These are phyloP conservation scores for Caenorhabditis afra DNA, from an alignment of 2,888 invertebrate species.

Conservation along the genomic window DNA sequence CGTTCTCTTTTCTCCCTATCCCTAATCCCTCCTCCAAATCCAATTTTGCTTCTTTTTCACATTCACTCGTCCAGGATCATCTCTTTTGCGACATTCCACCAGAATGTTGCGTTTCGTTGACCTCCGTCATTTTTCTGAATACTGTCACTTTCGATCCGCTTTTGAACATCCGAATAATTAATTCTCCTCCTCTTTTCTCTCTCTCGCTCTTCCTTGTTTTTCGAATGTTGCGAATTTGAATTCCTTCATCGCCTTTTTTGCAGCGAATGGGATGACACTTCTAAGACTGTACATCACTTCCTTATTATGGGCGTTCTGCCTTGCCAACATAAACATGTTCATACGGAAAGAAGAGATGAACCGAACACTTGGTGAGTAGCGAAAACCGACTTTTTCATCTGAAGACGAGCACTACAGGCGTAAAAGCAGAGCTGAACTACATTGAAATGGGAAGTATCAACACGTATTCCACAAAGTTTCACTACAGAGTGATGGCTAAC, in stretches of 20 bases:
- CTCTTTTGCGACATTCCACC: background rate
- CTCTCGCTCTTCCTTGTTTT: slow-evolving; percentile 3
- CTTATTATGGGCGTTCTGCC: slow-evolving; percentile 26
- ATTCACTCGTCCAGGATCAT: background rate
- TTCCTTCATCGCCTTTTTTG: background rate
- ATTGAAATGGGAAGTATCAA: slow-evolving; percentile 76
- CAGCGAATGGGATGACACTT: slow-evolving; percentile 50
- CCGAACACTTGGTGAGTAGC: slow-evolving; percentile 76
- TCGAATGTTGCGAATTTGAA: slow-evolving; percentile 14
- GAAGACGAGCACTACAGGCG: too few relatives aligned
- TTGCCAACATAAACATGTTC: slow-evolving; percentile 74
- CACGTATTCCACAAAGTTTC: slow-evolving; percentile 76
- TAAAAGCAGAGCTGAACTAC: slow-evolving; percentile 77
- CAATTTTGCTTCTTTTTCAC: slow-evolving; percentile 8
- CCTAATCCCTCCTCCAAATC: slow-evolving; percentile 6
- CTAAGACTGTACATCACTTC: slow-evolving; percentile 17
- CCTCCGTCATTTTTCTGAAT: slow-evolving; percentile 27
- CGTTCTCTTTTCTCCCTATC: background rate
- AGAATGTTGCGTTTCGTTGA: slow-evolving; percentile 48
- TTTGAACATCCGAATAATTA: slow-evolving; percentile 50
- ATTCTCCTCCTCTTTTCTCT: slow-evolving; percentile 19
- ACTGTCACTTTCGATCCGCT: slow-evolving; percentile 45
- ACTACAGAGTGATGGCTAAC: slow-evolving; percentile 74
- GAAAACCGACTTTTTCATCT: slow-evolving; percentile 4
- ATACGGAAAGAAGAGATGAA: slow-evolving; percentile 79